Conservation (phyloP, 1,140 invertebrate species). For the Leucophenga varia region DNA sequence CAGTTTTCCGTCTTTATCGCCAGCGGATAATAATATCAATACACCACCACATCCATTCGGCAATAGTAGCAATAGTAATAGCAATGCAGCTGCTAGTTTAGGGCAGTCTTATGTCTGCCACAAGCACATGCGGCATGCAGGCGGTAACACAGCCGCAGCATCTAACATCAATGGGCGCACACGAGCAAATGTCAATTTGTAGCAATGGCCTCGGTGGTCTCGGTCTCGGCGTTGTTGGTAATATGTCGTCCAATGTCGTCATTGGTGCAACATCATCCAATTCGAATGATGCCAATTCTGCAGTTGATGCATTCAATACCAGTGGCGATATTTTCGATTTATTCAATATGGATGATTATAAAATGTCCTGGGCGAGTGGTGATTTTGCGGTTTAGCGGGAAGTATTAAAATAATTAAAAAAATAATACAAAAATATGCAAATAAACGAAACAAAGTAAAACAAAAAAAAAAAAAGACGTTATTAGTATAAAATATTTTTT, state of each 20-base stretch:
- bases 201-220: conserved; percentile 4
- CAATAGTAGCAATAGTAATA: not conserved
- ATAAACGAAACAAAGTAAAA: too few relatives aligned
- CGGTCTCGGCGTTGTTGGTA: conserved; percentile 5
- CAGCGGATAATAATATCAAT: conserved; percentile 24
- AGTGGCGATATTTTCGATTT: conserved; percentile 49
- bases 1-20: conserved; percentile 23
- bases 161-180: too few relatives aligned
- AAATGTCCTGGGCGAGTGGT: conserved; percentile 52
- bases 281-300: not conserved
- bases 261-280: not conserved
- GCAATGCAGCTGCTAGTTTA: conserved; percentile 1
- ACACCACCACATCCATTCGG: conserved; percentile 19
- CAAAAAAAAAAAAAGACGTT: too few relatives aligned
- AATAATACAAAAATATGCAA: too few relatives aligned
- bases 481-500: too few relatives aligned
- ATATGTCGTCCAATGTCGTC: not conserved
- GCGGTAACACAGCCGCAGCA: not conserved
- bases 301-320: conserved; percentile 41
- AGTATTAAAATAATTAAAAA: conserved; percentile 2
- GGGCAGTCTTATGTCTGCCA: not conserved
- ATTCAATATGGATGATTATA: conserved; percentile 55
- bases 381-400: conserved; percentile 49
- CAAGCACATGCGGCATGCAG: conserved; percentile 6
- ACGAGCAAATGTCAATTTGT: conserved; percentile 19